These are phyloP conservation scores for Oryzias javanicus DNA, from an alignment of 2,113 vertebrate genomes.

Conservation along the genomic window DNA sequence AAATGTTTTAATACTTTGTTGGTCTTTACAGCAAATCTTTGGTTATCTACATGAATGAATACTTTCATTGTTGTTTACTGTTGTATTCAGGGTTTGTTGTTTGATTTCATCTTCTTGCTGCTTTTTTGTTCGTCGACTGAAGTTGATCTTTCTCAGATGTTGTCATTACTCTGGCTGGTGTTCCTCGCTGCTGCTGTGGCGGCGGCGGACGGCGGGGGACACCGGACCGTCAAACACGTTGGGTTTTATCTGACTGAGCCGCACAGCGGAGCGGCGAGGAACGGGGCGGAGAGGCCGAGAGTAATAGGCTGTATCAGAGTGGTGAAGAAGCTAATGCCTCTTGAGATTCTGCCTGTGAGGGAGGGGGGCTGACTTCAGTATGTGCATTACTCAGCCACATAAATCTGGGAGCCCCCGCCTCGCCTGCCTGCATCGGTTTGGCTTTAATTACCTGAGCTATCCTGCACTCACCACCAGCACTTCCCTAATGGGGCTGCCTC, in stretches of 20 bases:
- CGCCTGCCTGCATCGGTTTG: slow-evolving; percentile 69
- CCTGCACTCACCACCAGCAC: slow-evolving; percentile 70
- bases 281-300: slow-evolving; percentile 47
- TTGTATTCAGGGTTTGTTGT: too few relatives aligned
- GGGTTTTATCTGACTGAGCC: slow-evolving; percentile 28
- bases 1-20: too few relatives aligned
- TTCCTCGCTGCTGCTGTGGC: too few relatives aligned
- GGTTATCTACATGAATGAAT: too few relatives aligned
- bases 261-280: slow-evolving; percentile 26
- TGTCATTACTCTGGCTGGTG: too few relatives aligned
- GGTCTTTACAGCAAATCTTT: too few relatives aligned
- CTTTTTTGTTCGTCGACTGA: too few relatives aligned
- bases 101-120: too few relatives aligned
- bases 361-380: slow-evolving; percentile 65
- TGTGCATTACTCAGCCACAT: slow-evolving; percentile 76
- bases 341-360: slow-evolving; percentile 63
- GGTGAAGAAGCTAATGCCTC: slow-evolving; percentile 71
- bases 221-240: slow-evolving; percentile 17
- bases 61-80: too few relatives aligned
- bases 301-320: slow-evolving; percentile 68
- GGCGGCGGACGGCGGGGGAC: too few relatives aligned
- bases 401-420: slow-evolving; percentile 69
- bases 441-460: slow-evolving; percentile 76
- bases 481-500: slow-evolving; percentile 73
- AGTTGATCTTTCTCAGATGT: too few relatives aligned